A percentile compares a stretch with the other conserved stretches of the same genome.
phyloP scores from a whole-genome alignment of 2,888 invertebrate species.

The Cetonia aurata region DNA sequence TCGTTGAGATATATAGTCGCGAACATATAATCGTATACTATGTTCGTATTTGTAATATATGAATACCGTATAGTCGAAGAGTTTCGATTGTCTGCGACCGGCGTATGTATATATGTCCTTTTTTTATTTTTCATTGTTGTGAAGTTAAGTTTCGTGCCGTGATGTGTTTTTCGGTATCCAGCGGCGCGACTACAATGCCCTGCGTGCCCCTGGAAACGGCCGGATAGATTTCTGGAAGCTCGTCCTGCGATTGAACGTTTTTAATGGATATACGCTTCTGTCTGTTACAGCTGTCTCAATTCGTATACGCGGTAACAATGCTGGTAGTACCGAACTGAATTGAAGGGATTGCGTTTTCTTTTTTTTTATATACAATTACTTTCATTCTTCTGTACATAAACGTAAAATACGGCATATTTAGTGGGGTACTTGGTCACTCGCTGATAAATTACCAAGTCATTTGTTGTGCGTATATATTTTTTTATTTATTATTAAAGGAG shows the following conservation, averaged over 20 bases:
- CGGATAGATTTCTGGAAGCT: conserved; percentile 58
- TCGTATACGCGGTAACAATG: conserved; percentile 48
- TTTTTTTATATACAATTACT: not conserved
- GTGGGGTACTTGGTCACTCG: too few species aligned
- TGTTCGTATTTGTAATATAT: not conserved
- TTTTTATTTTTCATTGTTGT: conserved; percentile 58
- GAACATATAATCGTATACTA: conserved; percentile 30
- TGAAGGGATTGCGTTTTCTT: conserved; percentile 34
- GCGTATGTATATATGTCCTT: conserved; percentile 18
- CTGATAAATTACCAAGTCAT: too few species aligned
- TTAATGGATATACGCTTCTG: conserved; percentile 55
- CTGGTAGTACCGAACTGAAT: conserved; percentile 1
- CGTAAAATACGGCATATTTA: too few species aligned
- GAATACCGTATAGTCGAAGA: conserved; percentile 11
- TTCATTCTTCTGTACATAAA: too few species aligned
- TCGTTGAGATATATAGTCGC: conserved; percentile 59
- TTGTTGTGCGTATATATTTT: too few species aligned
- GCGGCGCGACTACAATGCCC: conserved; percentile 58
- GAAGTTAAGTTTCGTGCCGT: conserved; percentile 59
- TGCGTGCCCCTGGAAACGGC: conserved; percentile 51
- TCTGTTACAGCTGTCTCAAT: conserved; percentile 63
- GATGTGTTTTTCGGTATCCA: conserved; percentile 60
- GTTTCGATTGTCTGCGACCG: conserved; percentile 4
- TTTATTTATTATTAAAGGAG: too few species aligned
- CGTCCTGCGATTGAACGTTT: conserved; percentile 54